Conservation (phyloP, 2,113 vertebrate genomes). For the Nibea coibor region DNA sequence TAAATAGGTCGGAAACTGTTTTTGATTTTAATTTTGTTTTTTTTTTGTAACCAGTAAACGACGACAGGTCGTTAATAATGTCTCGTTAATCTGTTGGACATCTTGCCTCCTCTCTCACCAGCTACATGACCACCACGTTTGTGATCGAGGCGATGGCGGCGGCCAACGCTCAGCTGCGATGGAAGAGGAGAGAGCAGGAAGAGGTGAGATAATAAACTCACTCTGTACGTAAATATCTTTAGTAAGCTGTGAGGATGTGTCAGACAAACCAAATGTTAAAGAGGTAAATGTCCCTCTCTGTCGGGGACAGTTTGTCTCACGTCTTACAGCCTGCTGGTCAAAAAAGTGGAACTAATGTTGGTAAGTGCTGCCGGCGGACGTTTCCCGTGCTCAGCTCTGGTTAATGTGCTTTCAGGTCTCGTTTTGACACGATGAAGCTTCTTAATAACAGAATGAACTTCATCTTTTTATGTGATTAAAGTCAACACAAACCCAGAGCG, state of each 20-base stretch:
- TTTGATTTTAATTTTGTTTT: too few species aligned
- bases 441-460: not conserved
- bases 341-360: conserved; percentile 21
- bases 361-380: not conserved
- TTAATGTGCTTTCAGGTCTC: conserved; percentile 9
- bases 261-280: conserved; percentile 23
- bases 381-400: not conserved
- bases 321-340: not conserved
- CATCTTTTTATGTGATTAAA: not conserved
- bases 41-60: too few species aligned
- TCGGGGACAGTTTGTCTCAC: not conserved
- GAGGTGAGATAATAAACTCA: conserved; percentile 82
- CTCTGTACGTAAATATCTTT: not conserved
- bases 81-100: not conserved
- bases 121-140: conserved; percentile 98
- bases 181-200: conserved; percentile 94
- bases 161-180: conserved; percentile 94
- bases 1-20: too few species aligned
- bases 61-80: too few species aligned
- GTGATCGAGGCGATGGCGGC: conserved; percentile 98
- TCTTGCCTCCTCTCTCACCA: conserved; percentile 50
- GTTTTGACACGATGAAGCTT: not conserved
- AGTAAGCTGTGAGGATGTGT: not conserved
- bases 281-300: conserved; percentile 19
- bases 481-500: not conserved